Evolutionary conservation across 2,888 invertebrate species (phyloP), one percentile per base, ranked within the genome.

Genomic region (Tineola bisselliella): DNA sequence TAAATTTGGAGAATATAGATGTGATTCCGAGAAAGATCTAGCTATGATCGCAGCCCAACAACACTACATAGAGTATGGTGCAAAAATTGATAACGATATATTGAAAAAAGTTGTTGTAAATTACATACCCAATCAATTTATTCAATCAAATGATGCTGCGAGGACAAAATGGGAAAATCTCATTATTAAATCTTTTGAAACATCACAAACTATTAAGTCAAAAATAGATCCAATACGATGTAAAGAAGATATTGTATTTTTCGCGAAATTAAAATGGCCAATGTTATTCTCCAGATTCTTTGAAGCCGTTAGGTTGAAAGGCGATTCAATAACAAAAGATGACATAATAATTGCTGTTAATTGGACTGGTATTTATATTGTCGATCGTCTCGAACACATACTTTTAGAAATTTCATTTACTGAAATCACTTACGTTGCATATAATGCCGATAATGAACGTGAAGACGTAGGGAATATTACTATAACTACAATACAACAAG

Each of bases 251-350:
- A 92, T 98, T 61, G 96, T 97, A 0, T 92, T 93, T 69, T 97
- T 94, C 78, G 94, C 96, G 1, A 96, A 96, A 83, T 87, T 93
- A 64, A 94, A 95, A 67, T 98, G 98, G 98, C 96, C 97, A 0
- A 91, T 98, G 77, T 84, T 97, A 6, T 98, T 98, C 78, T 97
- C 97, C 0, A 90, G 95, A 71, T 97, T 97, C 77, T 98, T 94
- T 72, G 98, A 98, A 84, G 96, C 94, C 0, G 88, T 93, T n/a
- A 92, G 92, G 73, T 79, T 90, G 57, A 91, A 91, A 63, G 94
- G 93, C 0, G 91, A 92, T 0, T 86, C 88, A 30, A 86, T 93
- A 8, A 84, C 88, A 8, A 90, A 89, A 66, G 90, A 91, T 67
- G 92, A 95, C 67, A 90, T 97, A 17, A 95, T 98, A 61, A 92